phyloP scores from a whole-genome alignment of 2,888 invertebrate genomes.

The Alentia gelatinosa region DNA sequence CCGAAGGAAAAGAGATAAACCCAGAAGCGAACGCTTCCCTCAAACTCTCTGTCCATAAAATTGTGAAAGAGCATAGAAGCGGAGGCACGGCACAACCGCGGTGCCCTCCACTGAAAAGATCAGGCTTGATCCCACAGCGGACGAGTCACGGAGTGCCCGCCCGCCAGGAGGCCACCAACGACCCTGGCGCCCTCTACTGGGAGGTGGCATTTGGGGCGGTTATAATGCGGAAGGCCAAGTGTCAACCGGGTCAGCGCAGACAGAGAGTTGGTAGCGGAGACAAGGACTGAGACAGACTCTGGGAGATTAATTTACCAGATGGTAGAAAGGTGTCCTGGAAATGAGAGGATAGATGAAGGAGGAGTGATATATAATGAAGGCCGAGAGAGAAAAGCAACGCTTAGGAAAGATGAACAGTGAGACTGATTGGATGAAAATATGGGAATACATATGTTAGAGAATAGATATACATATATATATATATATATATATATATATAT shows the following conservation, averaged over 20 bases:
- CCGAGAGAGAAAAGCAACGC: background rate
- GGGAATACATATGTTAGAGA: too few relatives aligned
- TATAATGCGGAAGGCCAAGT: slow-evolving; percentile 12
- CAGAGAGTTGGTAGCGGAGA: background rate
- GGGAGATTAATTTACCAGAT: too few relatives aligned
- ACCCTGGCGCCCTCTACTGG: background rate
- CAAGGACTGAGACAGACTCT: background rate
- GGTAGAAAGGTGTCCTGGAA: too few relatives aligned
- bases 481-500: too few relatives aligned
- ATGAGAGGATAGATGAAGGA: background rate
- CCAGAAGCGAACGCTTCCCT: background rate
- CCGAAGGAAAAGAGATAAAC: background rate
- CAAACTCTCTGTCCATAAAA: background rate
- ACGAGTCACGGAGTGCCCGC: background rate
- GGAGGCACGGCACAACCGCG: background rate
- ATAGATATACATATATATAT: too few relatives aligned
- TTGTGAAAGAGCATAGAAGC: background rate
- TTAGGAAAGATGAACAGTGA: too few relatives aligned
- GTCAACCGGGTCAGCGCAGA: background rate
- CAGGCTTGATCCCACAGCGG: background rate
- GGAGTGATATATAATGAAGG: background rate
- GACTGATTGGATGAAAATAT: too few relatives aligned
- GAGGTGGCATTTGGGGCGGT: slow-evolving; percentile 6
- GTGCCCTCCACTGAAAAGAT: background rate
- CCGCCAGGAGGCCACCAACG: background rate